Conservation (phyloP, 2,113 vertebrate species). For the Toxotes jaculatrix region DNA sequence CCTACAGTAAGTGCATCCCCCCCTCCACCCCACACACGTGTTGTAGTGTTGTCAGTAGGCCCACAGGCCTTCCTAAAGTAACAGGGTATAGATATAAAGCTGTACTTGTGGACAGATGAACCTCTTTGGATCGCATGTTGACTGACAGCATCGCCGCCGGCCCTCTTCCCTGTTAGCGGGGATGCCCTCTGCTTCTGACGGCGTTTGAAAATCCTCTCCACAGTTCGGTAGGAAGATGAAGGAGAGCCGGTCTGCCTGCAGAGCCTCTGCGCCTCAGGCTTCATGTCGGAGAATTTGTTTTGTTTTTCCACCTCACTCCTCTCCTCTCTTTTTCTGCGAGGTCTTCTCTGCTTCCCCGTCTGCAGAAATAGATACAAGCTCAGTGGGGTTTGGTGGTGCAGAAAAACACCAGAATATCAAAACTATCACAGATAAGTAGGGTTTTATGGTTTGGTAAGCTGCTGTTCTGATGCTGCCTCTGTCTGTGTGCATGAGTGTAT, state of each 20-base stretch:
- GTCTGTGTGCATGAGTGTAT: neutral
- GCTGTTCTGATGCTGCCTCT: slow-evolving; percentile 23
- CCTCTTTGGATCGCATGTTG: neutral
- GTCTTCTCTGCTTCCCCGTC: slow-evolving; percentile 45
- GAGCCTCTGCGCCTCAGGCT: slow-evolving; percentile 66
- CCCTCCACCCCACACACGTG: neutral
- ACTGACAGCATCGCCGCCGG: slow-evolving; percentile 57
- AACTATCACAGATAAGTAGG: slow-evolving; percentile 38
- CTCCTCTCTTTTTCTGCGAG: slow-evolving; percentile 25
- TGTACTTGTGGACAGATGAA: slow-evolving; percentile 32
- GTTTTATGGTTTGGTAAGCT: slow-evolving; percentile 20
- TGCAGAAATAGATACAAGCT: slow-evolving; percentile 71
- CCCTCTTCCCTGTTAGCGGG: slow-evolving; percentile 51
- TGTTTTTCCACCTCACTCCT: slow-evolving; percentile 56
- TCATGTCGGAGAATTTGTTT: slow-evolving; percentile 68
- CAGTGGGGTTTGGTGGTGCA: slow-evolving; percentile 56
- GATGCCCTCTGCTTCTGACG: slow-evolving; percentile 66
- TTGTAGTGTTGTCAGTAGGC: slow-evolving; percentile 4
- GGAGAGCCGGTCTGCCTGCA: slow-evolving; percentile 45
- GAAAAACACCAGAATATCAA: slow-evolving; percentile 52
- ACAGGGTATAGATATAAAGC: slow-evolving; percentile 35
- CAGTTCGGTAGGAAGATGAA: slow-evolving; percentile 64
- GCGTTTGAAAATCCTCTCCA: slow-evolving; percentile 62
- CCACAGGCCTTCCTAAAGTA: slow-evolving; percentile 32
- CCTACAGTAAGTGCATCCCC: neutral